Conservation (phyloP, 2,113 vertebrate genomes). For the Spizaetus ornatus region DNA sequence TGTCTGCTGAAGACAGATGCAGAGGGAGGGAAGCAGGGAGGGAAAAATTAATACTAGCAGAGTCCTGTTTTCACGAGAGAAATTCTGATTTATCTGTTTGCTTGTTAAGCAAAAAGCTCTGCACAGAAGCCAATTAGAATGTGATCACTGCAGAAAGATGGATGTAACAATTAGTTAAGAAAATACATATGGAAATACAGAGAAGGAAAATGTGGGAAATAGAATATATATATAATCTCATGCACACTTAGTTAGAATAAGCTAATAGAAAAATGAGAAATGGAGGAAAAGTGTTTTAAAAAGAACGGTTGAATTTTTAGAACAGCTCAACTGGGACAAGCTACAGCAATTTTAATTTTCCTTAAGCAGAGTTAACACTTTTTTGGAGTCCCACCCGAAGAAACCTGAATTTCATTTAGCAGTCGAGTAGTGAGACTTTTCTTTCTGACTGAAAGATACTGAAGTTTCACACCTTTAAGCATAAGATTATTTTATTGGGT, state of each 20-base stretch:
- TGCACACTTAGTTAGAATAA: neutral
- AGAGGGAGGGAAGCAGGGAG: too few relatives aligned
- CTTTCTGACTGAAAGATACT: neutral
- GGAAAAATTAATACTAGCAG: neutral
- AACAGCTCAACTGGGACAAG: neutral
- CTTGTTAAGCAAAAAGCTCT: neutral
- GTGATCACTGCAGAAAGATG: neutral
- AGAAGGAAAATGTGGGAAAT: neutral
- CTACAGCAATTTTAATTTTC: neutral
- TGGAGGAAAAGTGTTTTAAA: neutral
- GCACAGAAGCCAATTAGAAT: neutral
- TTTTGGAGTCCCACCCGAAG: neutral
- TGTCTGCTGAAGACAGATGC: neutral
- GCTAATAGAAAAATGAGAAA: neutral
- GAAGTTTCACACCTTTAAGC: neutral
- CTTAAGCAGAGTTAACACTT: neutral
- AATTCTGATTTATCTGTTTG: neutral
- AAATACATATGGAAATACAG: neutral
- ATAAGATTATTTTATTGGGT: neutral
- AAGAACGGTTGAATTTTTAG: neutral
- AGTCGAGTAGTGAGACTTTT: neutral
- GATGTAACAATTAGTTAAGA: neutral
- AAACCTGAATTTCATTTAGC: neutral
- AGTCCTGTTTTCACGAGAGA: neutral
- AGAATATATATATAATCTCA: neutral